Evolutionary conservation across 2,888 invertebrate species (phyloP).

Genomic region (Sussaba pulchella): DNA sequence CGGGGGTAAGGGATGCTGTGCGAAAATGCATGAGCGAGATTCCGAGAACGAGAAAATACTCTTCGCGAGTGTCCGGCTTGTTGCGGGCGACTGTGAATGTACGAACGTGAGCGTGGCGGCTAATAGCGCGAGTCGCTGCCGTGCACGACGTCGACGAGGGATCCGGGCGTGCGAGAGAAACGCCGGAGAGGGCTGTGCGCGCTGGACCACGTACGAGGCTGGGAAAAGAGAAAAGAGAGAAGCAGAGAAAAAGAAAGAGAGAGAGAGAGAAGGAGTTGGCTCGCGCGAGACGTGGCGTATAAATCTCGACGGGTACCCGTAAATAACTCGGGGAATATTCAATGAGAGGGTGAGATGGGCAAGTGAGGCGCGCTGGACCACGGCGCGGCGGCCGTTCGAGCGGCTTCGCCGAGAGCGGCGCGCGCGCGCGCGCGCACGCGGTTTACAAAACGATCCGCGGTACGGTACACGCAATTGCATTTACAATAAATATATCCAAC

Average conservation of each 20-base stretch:
- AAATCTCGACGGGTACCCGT: constrained; percentile 79
- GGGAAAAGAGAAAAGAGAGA: constrained; percentile 58
- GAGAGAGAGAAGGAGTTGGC: constrained; percentile 57
- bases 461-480: constrained; percentile 51
- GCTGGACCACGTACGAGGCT: too few species aligned
- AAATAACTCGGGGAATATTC: constrained; percentile 82
- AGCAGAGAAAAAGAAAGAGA: constrained; percentile 40
- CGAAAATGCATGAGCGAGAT: constrained; percentile 35
- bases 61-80: constrained; percentile 5
- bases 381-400: constrained; percentile 45
- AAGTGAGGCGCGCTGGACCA: constrained; percentile 51
- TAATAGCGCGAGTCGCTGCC: constrained; percentile 28
- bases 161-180: constrained; percentile 60
- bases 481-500: constrained; percentile 77
- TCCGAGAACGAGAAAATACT: constrained; percentile 44
- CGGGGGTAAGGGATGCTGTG: too few species aligned
- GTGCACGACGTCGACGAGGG: too few species aligned
- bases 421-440: constrained; percentile 9
- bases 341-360: constrained; percentile 74
- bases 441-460: constrained; percentile 12
- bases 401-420: constrained; percentile 42
- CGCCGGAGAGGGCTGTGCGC: constrained; percentile 62
- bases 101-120: constrained; percentile 18
- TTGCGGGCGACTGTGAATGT: constrained; percentile 12
- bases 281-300: constrained; percentile 74